phyloP scores from a whole-genome alignment of 2,797 vertebrate species.

The Sebastes iracundus region DNA sequence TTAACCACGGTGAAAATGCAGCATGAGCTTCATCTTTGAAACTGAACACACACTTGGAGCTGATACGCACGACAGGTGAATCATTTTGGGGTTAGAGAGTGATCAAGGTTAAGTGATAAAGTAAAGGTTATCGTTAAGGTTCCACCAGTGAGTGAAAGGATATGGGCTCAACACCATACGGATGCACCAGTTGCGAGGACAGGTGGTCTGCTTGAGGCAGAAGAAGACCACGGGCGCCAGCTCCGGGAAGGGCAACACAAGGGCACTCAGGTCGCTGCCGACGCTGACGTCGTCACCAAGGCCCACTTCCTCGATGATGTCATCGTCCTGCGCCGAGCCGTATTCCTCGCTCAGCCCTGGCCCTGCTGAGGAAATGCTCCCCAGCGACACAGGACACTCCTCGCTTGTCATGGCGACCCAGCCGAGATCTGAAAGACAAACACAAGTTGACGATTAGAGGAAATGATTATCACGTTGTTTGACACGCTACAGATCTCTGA shows the following conservation, averaged over 20 bases:
- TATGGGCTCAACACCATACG: constrained; percentile 99
- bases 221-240: constrained; percentile 97
- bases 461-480: background rate
- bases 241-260: constrained; percentile 92
- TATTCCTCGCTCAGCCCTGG: constrained; percentile 81
- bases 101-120: background rate
- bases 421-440: constrained; percentile 67
- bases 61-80: background rate
- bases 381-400: constrained; percentile 84
- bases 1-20: background rate
- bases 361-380: constrained; percentile 73
- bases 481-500: background rate
- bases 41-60: background rate
- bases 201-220: constrained; percentile 98
- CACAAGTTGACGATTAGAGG: constrained; percentile 10
- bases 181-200: constrained; percentile 98
- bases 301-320: constrained; percentile 82
- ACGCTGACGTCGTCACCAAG: constrained; percentile 76
- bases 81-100: background rate
- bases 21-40: background rate
- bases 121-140: background rate
- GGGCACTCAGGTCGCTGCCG: constrained; percentile 81
- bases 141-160: constrained; percentile 83
- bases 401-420: constrained; percentile 83
- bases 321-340: constrained; percentile 73